A percentile compares a stretch with the other conserved stretches of the same genome.
Conservation (phyloP, 2,113 vertebrate species). For the Hoplias malabaricus region DNA sequence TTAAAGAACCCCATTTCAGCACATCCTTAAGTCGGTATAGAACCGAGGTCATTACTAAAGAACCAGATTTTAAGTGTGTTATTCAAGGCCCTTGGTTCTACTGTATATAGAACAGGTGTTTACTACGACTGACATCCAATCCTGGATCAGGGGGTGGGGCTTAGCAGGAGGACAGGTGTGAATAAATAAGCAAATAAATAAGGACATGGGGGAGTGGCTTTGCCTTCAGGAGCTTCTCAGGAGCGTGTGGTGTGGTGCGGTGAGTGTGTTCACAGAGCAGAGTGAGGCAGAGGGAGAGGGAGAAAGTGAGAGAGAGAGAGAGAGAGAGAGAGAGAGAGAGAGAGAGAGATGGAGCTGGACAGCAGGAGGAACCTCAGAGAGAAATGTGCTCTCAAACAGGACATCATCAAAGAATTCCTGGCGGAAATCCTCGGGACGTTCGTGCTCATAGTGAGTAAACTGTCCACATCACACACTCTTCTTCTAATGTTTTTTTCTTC, state of each 20-base stretch:
- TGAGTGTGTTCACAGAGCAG: no score
- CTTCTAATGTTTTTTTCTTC: no score
- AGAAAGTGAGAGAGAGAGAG: no score
- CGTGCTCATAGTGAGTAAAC: constrained; percentile 91
- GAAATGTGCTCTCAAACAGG: constrained; percentile 79
- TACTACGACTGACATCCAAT: not conserved
- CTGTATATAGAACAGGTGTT: no score
- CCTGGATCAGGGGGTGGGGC: not conserved
- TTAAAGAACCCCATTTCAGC: no score
- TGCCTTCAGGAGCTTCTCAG: constrained; percentile 26
- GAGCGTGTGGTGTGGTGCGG: constrained; percentile 32
- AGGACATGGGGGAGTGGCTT: constrained; percentile 29
- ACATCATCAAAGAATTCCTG: constrained; percentile 84
- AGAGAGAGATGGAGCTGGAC: constrained; percentile 72
- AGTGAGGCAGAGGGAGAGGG: no score
- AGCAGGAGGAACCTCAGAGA: constrained; percentile 75
- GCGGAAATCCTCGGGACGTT: constrained; percentile 93
- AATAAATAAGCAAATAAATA: constrained; percentile 1
- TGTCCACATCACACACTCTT: no score
- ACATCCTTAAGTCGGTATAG: no score
- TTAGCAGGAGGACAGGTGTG: not conserved
- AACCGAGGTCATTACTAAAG: no score
- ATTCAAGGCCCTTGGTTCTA: no score
- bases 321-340: no score
- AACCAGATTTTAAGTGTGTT: no score